These are phyloP conservation scores for Himantopus leucocephalus DNA, from an alignment of 2,113 vertebrate species.

Conservation along the genomic window DNA sequence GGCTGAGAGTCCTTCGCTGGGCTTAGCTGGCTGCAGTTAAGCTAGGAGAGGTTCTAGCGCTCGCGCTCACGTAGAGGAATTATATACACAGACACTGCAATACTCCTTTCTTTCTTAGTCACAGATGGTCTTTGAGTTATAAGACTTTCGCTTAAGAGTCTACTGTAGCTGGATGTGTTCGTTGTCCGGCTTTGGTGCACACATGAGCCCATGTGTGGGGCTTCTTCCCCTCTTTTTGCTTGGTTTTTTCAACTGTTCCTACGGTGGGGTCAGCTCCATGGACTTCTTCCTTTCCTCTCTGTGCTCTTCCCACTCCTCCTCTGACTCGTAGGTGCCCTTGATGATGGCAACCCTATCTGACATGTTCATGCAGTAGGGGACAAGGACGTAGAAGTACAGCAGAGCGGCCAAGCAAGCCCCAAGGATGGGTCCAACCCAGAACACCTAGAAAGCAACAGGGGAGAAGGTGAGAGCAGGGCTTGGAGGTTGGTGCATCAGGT, in stretches of 20 bases:
- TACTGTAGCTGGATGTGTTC: not conserved
- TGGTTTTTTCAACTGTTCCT: not conserved
- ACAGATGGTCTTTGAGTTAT: not conserved
- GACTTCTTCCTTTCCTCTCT: conserved; percentile 75
- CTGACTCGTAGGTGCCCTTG: conserved; percentile 77
- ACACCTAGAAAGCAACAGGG: conserved; percentile 71
- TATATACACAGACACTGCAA: not conserved
- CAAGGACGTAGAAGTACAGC: conserved; percentile 81
- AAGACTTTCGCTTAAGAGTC: not conserved
- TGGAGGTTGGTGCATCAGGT: no score
- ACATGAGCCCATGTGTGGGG: not conserved
- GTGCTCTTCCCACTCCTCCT: conserved; percentile 80
- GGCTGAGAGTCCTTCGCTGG: not conserved
- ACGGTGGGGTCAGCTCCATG: conserved; percentile 75
- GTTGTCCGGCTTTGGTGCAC: not conserved
- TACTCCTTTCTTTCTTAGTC: not conserved
- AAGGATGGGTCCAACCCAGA: conserved; percentile 81
- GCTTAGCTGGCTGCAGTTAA: not conserved
- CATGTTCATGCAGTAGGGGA: conserved; percentile 76
- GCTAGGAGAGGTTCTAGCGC: not conserved
- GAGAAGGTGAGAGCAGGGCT: not conserved
- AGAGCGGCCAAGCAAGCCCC: conserved; percentile 77
- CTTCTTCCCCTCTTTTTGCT: not conserved
- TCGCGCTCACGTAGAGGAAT: not conserved
- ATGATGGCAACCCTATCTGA: conserved; percentile 75